These are phyloP conservation scores for Lepilemur ruficaudatus DNA, from an alignment of 2,797 vertebrate species.

Conservation along the genomic window DNA sequence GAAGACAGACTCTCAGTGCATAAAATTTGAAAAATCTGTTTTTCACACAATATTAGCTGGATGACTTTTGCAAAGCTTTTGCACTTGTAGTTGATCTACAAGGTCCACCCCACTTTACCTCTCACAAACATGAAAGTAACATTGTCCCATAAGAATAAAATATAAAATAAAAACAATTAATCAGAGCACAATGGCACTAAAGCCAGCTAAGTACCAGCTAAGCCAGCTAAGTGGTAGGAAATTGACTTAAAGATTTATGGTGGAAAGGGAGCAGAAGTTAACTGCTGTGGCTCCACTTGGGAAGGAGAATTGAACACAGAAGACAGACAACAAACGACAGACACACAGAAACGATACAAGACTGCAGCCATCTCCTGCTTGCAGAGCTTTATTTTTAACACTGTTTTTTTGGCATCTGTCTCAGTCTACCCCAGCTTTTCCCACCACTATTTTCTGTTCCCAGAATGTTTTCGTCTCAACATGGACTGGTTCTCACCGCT, in stretches of 20 bases:
- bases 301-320: too few species aligned
- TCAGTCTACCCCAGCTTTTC: too few species aligned
- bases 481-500: too few species aligned
- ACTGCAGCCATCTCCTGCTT: too few species aligned
- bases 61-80: neutral
- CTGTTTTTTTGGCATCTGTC: too few species aligned
- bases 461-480: too few species aligned
- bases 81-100: neutral
- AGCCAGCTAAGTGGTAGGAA: neutral
- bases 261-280: neutral
- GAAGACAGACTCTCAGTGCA: neutral
- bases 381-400: too few species aligned
- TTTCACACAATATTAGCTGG: neutral
- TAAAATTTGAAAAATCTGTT: conserved; percentile 8
- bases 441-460: too few species aligned
- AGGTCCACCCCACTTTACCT: neutral
- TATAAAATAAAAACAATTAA: neutral
- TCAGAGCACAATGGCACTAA: neutral
- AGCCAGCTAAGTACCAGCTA: neutral
- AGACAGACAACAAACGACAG: too few species aligned
- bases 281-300: too few species aligned
- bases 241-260: neutral
- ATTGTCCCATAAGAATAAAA: neutral
- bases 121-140: neutral
- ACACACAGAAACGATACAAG: too few species aligned